phyloP scores from a whole-genome alignment of 2,888 invertebrate species.

The Parnassius mnemosyne region DNA sequence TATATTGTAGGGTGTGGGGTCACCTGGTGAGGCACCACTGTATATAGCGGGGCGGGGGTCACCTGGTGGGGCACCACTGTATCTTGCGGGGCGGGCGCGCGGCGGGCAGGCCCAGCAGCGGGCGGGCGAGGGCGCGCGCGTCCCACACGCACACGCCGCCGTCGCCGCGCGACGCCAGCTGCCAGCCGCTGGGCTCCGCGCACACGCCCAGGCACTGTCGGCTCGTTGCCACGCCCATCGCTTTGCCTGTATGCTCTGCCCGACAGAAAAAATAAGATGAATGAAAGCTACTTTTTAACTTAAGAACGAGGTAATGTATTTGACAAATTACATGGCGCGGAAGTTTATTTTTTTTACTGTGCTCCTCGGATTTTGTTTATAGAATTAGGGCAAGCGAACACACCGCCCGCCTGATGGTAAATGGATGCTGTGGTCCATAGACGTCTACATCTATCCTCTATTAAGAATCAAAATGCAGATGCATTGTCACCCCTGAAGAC shows the following conservation, averaged over 20 bases:
- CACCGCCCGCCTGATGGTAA: too few species aligned
- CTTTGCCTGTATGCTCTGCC: conserved; percentile 70
- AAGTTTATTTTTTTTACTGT: too few species aligned
- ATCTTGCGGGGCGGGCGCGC: conserved; percentile 86
- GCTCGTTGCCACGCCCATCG: conserved; percentile 84
- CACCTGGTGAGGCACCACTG: conserved; percentile 61
- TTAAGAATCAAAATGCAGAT: too few species aligned
- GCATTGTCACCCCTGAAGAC: too few species aligned
- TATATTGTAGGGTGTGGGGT: conserved; percentile 45
- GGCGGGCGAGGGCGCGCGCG: conserved; percentile 90
- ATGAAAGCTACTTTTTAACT: too few species aligned
- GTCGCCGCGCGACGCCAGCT: conserved; percentile 92
- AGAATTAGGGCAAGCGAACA: too few species aligned
- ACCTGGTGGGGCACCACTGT: conserved; percentile 94
- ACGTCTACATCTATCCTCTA: too few species aligned
- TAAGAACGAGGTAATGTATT: too few species aligned
- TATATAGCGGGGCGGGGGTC: not conserved
- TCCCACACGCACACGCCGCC: conserved; percentile 94
- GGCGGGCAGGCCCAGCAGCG: conserved; percentile 85
- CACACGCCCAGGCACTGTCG: conserved; percentile 92
- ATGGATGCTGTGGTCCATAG: too few species aligned
- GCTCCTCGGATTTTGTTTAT: too few species aligned
- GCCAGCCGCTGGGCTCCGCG: conserved; percentile 88
- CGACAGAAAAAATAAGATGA: too few species aligned
- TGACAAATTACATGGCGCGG: too few species aligned